A percentile compares a stretch with the other conserved stretches of the same genome.
Conservation (phyloP, 2,797 vertebrate species). For the Mormyrus hasselquistii region DNA sequence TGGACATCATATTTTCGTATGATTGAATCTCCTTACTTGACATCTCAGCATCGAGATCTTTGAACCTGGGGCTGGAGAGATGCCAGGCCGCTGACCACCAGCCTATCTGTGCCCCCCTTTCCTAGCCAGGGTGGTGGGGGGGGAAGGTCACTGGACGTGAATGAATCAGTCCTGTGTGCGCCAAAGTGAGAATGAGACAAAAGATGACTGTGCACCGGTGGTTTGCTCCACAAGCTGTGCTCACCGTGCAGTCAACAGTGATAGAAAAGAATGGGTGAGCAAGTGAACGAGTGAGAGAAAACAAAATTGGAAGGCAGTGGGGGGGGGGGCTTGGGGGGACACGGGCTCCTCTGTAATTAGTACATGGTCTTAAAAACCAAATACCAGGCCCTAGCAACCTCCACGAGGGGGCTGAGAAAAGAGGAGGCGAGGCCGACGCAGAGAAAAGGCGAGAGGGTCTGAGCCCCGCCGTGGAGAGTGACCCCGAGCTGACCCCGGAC, state of each 20-base stretch:
- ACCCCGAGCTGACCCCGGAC: slow-evolving; percentile 68
- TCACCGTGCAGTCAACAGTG: slow-evolving; percentile 58
- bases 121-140: background rate
- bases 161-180: slow-evolving; percentile 21
- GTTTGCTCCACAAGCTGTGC: slow-evolving; percentile 44
- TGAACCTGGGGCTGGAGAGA: background rate
- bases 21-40: background rate
- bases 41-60: background rate
- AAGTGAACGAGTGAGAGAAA: slow-evolving; percentile 32
- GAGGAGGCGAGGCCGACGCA: slow-evolving; percentile 30
- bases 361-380: slow-evolving; percentile 70
- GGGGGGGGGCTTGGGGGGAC: slow-evolving; percentile 39
- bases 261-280: slow-evolving; percentile 46
- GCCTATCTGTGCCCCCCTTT: background rate
- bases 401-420: slow-evolving; percentile 34
- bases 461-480: slow-evolving; percentile 68
- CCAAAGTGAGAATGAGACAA: slow-evolving; percentile 5
- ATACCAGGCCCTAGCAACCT: slow-evolving; percentile 81
- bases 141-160: slow-evolving; percentile 14
- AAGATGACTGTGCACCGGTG: slow-evolving; percentile 23
- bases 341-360: slow-evolving; percentile 73
- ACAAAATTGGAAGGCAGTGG: slow-evolving; percentile 50
- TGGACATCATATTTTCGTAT: background rate
- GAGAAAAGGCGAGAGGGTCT: slow-evolving; percentile 55
- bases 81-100: slow-evolving; percentile 1